These are phyloP conservation scores for Ciconia maguari DNA, from an alignment of 2,113 vertebrate genomes.

Conservation along the genomic window DNA sequence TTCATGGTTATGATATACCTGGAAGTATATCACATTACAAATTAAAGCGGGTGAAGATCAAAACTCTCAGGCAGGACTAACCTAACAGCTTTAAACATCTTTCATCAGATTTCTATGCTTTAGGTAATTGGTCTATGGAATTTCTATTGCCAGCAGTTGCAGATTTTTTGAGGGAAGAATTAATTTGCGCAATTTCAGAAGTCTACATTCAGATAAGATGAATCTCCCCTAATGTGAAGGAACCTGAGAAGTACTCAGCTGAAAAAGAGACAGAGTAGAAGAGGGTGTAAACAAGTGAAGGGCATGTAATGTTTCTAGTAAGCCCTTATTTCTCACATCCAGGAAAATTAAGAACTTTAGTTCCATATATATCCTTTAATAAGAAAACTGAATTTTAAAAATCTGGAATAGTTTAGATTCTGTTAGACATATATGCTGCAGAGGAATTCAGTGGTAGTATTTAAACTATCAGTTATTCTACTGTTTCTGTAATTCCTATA, in stretches of 20 bases:
- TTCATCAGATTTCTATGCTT: not conserved
- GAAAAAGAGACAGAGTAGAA: not conserved
- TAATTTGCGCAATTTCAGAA: not conserved
- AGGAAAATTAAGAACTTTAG: not conserved
- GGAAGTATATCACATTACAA: not conserved
- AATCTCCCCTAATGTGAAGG: not conserved
- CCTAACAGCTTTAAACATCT: not conserved
- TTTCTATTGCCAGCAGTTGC: not conserved
- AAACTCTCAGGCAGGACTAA: not conserved
- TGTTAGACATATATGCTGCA: not conserved
- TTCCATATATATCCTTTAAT: not conserved
- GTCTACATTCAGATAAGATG: not conserved
- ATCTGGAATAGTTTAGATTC: not conserved
- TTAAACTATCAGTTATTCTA: not conserved
- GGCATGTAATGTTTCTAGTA: not conserved
- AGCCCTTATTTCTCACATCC: not conserved
- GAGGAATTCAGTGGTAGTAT: not conserved
- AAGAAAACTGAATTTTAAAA: not conserved
- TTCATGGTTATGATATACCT: not conserved
- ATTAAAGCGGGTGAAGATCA: not conserved
- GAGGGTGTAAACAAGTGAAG: not conserved
- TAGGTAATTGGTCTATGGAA: not conserved
- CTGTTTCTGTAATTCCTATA: not conserved
- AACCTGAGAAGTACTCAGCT: not conserved
- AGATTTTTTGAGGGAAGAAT: not conserved